These are phyloP conservation scores for Dipodomys merriami DNA, from an alignment of 2,113 vertebrate genomes.

Conservation along the genomic window DNA sequence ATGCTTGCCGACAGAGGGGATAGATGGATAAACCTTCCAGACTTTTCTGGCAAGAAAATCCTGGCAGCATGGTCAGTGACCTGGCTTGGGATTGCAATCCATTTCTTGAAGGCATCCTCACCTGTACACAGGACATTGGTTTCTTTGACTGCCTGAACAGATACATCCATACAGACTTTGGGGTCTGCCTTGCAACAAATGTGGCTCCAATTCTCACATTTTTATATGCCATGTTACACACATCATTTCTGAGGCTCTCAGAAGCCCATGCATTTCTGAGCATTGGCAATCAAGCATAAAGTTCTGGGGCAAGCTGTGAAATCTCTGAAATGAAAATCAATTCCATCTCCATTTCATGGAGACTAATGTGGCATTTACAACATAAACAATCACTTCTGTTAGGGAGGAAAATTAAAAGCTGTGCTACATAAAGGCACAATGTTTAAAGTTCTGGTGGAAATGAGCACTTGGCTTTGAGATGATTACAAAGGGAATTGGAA, in stretches of 20 bases:
- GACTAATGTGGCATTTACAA: constrained; percentile 89
- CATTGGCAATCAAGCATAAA: constrained; percentile 84
- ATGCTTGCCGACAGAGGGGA: background rate
- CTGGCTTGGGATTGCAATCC: rapidly evolving
- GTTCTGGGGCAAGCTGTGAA: constrained; percentile 89
- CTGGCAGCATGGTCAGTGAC: too few species aligned
- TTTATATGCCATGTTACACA: constrained; percentile 59
- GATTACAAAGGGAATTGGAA: constrained; percentile 74
- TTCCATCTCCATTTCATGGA: constrained; percentile 87
- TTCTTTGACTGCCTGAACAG: constrained; percentile 31
- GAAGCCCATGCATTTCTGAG: constrained; percentile 75
- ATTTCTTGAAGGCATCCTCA: background rate
- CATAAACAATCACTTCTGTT: constrained; percentile 86
- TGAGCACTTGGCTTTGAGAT: constrained; percentile 79
- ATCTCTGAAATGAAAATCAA: constrained; percentile 89
- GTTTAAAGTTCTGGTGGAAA: constrained; percentile 89
- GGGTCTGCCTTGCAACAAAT: background rate
- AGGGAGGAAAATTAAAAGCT: constrained; percentile 88
- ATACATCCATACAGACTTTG: background rate
- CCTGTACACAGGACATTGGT: background rate
- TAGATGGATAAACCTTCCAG: background rate
- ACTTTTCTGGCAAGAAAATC: background rate
- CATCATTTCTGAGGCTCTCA: constrained; percentile 48
- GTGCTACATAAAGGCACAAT: constrained; percentile 86
- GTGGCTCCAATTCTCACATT: constrained; percentile 10